phyloP scores from a whole-genome alignment of 1,140 invertebrate genomes.

The Drosophila teissieri region DNA sequence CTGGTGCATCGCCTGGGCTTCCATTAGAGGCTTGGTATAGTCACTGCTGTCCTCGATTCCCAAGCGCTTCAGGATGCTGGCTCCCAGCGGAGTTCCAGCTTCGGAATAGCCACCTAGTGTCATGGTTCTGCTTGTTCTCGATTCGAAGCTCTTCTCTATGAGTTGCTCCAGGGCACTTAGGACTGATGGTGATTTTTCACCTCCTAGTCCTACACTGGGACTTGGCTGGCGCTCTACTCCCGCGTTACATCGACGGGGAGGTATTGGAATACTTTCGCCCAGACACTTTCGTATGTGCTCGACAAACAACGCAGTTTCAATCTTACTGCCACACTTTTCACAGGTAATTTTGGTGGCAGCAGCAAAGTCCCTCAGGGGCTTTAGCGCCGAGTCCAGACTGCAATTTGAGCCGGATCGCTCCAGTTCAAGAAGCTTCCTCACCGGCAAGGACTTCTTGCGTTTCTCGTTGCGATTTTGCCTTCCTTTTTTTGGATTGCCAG shows the following conservation, averaged over 20 bases:
- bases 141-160: conserved; percentile 98
- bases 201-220: conserved; percentile 85
- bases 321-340: conserved; percentile 98
- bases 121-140: conserved; percentile 86
- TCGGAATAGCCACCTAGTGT: conserved; percentile 68
- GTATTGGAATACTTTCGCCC: conserved; percentile 88
- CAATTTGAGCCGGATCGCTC: conserved; percentile 89
- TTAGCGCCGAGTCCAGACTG: conserved; percentile 88
- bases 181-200: conserved; percentile 90
- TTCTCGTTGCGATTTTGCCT: conserved; percentile 93
- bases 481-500: conserved; percentile 90
- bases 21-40: conserved; percentile 95
- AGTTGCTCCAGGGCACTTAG: conserved; percentile 97
- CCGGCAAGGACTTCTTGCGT: conserved; percentile 96
- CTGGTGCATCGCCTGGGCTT: conserved; percentile 93
- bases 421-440: conserved; percentile 94
- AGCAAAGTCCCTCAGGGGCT: conserved; percentile 87
- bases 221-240: conserved; percentile 84
- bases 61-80: conserved; percentile 94
- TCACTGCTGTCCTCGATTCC: conserved; percentile 97
- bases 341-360: conserved; percentile 94
- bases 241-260: conserved; percentile 44
- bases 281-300: conserved; percentile 95
- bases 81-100: conserved; percentile 89
- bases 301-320: conserved; percentile 96